Conservation (phyloP, 1,140 invertebrate species). For the Trachymyrmex septentrionalis region DNA sequence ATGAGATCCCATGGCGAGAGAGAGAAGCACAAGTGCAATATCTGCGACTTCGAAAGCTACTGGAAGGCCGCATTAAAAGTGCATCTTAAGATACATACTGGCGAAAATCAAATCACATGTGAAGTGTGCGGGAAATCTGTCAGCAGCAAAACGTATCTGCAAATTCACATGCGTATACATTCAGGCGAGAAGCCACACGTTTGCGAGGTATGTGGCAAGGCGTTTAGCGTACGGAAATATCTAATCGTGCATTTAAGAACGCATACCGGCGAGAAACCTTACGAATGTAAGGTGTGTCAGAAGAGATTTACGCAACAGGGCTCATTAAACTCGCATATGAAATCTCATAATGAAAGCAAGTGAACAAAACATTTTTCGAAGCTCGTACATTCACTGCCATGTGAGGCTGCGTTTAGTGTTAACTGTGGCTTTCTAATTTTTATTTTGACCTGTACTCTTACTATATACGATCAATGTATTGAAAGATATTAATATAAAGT, state of each 20-base stretch:
- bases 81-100: constrained; percentile 92
- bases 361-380: constrained; percentile 44
- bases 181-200: constrained; percentile 92
- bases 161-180: constrained; percentile 87
- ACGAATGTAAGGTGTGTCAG: constrained; percentile 88
- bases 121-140: constrained; percentile 88
- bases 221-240: constrained; percentile 89
- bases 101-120: constrained; percentile 87
- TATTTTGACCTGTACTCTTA: background rate
- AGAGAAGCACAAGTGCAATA: constrained; percentile 84
- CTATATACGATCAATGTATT: background rate
- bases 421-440: background rate
- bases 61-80: constrained; percentile 89
- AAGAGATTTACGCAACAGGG: constrained; percentile 89
- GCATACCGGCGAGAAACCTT: constrained; percentile 88
- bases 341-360: constrained; percentile 74
- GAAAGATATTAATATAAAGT: background rate
- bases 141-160: constrained; percentile 87
- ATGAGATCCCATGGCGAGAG: constrained; percentile 78
- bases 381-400: background rate
- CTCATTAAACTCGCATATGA: constrained; percentile 81
- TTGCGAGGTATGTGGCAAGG: constrained; percentile 91
- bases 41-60: constrained; percentile 82
- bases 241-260: constrained; percentile 89
- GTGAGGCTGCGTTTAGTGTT: background rate